Conservation (phyloP, 2,113 vertebrate species). For the Poicephalus meyeri region DNA sequence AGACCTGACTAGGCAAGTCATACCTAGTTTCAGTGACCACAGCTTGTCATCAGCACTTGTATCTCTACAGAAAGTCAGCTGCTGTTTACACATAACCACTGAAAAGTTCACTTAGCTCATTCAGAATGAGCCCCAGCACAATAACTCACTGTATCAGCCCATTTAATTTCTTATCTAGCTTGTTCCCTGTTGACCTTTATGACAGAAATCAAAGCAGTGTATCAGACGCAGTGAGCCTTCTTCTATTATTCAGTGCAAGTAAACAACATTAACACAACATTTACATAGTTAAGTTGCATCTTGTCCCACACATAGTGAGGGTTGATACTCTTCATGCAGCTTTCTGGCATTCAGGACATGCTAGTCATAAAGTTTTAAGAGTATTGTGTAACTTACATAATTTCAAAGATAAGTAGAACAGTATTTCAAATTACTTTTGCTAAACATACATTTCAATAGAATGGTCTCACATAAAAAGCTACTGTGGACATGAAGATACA, state of each 20-base stretch:
- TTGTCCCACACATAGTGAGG: not conserved
- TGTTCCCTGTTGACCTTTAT: not conserved
- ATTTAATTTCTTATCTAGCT: constrained; percentile 14
- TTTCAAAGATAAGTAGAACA: constrained; percentile 15
- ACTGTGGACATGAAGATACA: not conserved
- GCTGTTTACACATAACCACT: not conserved
- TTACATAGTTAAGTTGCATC: not conserved
- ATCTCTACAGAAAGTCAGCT: constrained; percentile 25
- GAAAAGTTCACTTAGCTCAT: constrained; percentile 1
- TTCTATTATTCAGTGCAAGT: not conserved
- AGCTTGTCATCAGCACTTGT: not conserved
- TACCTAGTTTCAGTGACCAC: not conserved
- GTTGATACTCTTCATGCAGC: constrained; percentile 16
- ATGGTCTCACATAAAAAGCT: not conserved
- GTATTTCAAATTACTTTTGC: not conserved
- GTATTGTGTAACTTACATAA: not conserved
- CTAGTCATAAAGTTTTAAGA: not conserved
- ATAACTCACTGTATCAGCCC: not conserved
- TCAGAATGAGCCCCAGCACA: not conserved
- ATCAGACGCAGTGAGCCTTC: not conserved
- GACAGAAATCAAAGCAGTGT: constrained; percentile 7
- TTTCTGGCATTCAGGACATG: not conserved
- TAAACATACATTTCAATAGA: not conserved
- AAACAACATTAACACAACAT: constrained; percentile 1
- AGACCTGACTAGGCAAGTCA: constrained; percentile 3